Evolutionary conservation across 2,888 invertebrate species (phyloP), one percentile per base, ranked within the genome.

Genomic region (Ypsolopha sequella): DNA sequence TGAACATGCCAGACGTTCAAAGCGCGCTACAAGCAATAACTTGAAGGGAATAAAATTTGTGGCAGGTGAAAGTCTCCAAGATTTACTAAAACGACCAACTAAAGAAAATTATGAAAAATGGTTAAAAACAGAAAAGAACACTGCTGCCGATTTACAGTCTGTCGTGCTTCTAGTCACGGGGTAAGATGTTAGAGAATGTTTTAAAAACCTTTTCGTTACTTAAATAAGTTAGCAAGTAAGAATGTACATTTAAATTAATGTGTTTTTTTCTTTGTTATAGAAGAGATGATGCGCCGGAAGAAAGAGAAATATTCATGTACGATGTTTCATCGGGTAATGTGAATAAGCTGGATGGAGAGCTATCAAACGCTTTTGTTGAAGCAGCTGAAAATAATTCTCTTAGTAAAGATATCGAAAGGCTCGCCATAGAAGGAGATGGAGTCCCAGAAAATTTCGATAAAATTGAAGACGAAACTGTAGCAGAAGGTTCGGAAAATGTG

Each of bases 301-400:
- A 91, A 53, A 91, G 91, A 66, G 95, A 95, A 81, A 95, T 95
- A 62, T 95, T 90, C 76, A 95, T 95, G 95, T 95, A 94, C 70
- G 95, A 95, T 68, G 90, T 94, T 45, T 80, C 88, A 55, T 91
- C 92, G 4, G 90, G 92, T 63, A 90, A 88, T 41, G 92, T 95
- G 2, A 95, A 90, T 73, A 94, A 92, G 75, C 80, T 95, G 24
- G 91, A 90, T 58, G 95, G 95, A 1, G 95, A 95, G 64, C 82
- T 95, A 50, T 95, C 95, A 6, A 90, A 91, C 50, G 94, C 95
- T 39, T 95, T 95, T 63, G 95, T 95, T 1, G 93, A 93, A 66
- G 95, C 95, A 45, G 95, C 95, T 24, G 95, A 95, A 78, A 94
- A 93, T 59, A 95, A 95, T 74, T 91, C 94, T 7, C 79, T 89